Percentiles rank a stretch among this genome's conserved stretches.
Conservation (phyloP, 2,888 invertebrate genomes). For the Folsomia manolachei region DNA sequence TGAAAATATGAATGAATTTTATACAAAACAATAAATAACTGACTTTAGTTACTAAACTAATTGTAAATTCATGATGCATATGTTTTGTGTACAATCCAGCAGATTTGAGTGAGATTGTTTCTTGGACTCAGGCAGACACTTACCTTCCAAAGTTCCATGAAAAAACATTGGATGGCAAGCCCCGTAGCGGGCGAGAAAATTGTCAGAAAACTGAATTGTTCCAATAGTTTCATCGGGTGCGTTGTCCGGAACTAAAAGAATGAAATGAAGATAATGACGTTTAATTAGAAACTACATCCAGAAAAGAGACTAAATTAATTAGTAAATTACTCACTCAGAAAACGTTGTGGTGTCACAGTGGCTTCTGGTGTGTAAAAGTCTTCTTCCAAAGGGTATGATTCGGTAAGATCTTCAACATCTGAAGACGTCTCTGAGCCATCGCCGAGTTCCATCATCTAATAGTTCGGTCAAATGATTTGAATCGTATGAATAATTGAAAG, state of each 20-base stretch:
- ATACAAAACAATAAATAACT: neutral
- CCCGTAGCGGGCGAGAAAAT: constrained; percentile 82
- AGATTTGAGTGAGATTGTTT: neutral
- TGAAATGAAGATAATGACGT: neutral
- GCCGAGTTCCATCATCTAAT: constrained; percentile 24
- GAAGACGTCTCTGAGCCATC: constrained; percentile 55
- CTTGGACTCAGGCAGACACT: too few relatives aligned
- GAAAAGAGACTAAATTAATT: too few relatives aligned
- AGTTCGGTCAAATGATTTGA: neutral
- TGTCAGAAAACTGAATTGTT: constrained; percentile 78
- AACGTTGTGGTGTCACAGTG: constrained; percentile 60
- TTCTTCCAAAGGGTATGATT: constrained; percentile 78
- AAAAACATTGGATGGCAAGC: constrained; percentile 84
- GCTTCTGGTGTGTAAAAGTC: constrained; percentile 75
- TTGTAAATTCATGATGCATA: neutral
- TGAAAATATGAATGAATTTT: neutral
- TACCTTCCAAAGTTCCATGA: constrained; percentile 72
- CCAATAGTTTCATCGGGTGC: constrained; percentile 81
- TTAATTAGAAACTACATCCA: neutral
- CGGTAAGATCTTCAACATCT: constrained; percentile 81
- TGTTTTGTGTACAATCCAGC: neutral
- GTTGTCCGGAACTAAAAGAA: constrained; percentile 75
- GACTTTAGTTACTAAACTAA: neutral
- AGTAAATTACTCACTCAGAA: constrained; percentile 65
- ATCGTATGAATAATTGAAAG: neutral